Evolutionary conservation across 2,113 vertebrate genomes (phyloP).

Genomic region (Gnathonemus longibarbis): DNA sequence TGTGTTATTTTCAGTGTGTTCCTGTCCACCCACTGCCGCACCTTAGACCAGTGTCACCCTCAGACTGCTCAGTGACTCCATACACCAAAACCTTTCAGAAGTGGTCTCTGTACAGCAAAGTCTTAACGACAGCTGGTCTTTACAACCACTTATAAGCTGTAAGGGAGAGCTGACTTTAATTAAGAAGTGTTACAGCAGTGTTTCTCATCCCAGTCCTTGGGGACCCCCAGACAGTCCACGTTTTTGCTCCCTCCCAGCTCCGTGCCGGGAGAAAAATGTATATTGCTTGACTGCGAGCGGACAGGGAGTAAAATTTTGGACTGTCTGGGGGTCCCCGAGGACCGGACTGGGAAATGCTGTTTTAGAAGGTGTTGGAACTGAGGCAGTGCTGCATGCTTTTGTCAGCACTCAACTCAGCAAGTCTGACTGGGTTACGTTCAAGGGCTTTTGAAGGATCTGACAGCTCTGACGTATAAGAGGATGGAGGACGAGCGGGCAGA

Average conservation of each 20-base stretch:
- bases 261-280: not conserved
- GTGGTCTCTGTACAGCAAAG: not conserved
- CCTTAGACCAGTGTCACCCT: not conserved
- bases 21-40: not conserved
- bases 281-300: not conserved
- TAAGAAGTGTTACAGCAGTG: not conserved
- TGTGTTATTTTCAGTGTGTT: not conserved
- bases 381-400: not conserved
- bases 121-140: not conserved
- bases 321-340: not conserved
- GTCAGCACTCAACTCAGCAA: not conserved
- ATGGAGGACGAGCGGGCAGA: not conserved
- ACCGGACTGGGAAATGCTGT: not conserved
- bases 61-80: not conserved
- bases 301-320: not conserved
- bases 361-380: not conserved
- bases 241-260: not conserved
- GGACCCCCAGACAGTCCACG: not conserved
- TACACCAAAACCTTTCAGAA: not conserved
- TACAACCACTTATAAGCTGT: not conserved
- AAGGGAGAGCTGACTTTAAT: not conserved
- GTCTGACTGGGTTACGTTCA: not conserved
- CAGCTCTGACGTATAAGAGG: not conserved
- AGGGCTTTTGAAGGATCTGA: not conserved
- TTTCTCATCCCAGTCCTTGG: not conserved